These are phyloP conservation scores for Amitus sp. DNA, from an alignment of 2,888 invertebrate species.

Conservation along the genomic window DNA sequence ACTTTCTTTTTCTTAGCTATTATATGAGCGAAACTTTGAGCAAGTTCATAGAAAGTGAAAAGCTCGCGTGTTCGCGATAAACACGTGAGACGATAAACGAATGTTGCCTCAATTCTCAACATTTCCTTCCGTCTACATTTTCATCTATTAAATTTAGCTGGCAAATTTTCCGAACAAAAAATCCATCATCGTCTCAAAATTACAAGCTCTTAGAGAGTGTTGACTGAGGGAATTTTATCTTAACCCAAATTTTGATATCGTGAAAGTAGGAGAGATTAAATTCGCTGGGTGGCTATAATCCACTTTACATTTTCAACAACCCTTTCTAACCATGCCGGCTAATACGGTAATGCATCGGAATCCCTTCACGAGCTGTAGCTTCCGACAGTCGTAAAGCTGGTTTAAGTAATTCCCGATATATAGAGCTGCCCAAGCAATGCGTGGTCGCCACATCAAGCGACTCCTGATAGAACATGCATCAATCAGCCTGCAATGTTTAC, in stretches of 20 bases:
- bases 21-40: constrained; percentile 35
- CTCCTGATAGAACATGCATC: constrained; percentile 24
- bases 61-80: constrained; percentile 35
- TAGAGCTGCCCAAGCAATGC: constrained; percentile 46
- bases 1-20: constrained; percentile 38
- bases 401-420: constrained; percentile 63
- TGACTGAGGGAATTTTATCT: not conserved
- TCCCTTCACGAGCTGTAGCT: constrained; percentile 56
- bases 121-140: not conserved
- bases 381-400: constrained; percentile 61
- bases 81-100: no score
- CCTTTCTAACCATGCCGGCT: constrained; percentile 60
- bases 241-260: not conserved
- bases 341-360: constrained; percentile 64
- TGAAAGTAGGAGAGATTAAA: constrained; percentile 48
- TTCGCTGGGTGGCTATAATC: constrained; percentile 56
- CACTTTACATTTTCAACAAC: constrained; percentile 60
- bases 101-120: no score
- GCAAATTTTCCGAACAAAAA: no score
- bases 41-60: constrained; percentile 42
- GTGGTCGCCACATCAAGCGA: constrained; percentile 38
- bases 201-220: not conserved
- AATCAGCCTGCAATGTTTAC: constrained; percentile 37
- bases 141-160: not conserved
- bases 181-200: not conserved